phyloP scores from a whole-genome alignment of 2,797 vertebrate species.

The Numenius phaeopus region DNA sequence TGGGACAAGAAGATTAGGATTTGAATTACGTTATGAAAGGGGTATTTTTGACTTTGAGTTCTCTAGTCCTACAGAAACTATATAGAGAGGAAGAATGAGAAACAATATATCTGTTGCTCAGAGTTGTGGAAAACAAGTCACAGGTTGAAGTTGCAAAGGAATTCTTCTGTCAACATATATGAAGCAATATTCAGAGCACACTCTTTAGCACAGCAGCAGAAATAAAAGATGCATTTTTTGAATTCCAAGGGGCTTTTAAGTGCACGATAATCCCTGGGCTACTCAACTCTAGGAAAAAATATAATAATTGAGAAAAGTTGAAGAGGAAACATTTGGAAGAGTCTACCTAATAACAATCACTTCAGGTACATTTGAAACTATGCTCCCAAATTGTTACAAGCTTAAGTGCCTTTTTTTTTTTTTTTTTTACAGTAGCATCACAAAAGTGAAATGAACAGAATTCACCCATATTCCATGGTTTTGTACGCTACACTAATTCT shows the following conservation, averaged over 20 bases:
- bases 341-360: background rate
- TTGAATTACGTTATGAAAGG: background rate
- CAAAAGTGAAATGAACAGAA: background rate
- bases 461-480: background rate
- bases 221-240: background rate
- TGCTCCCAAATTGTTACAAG: background rate
- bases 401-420: background rate
- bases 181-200: background rate
- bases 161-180: background rate
- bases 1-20: background rate
- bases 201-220: background rate
- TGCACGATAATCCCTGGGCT: background rate
- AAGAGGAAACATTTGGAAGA: background rate
- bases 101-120: background rate
- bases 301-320: background rate
- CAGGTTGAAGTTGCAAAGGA: background rate
- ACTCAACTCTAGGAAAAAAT: no score
- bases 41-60: background rate
- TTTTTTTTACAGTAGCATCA: background rate
- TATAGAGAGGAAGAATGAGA: background rate
- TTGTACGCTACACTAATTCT: background rate
- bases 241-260: background rate
- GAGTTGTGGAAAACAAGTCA: background rate
- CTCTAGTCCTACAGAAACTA: background rate
- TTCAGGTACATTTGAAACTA: background rate